Conservation (phyloP, 2,113 vertebrate species). For the Triplophysa tibetana region DNA sequence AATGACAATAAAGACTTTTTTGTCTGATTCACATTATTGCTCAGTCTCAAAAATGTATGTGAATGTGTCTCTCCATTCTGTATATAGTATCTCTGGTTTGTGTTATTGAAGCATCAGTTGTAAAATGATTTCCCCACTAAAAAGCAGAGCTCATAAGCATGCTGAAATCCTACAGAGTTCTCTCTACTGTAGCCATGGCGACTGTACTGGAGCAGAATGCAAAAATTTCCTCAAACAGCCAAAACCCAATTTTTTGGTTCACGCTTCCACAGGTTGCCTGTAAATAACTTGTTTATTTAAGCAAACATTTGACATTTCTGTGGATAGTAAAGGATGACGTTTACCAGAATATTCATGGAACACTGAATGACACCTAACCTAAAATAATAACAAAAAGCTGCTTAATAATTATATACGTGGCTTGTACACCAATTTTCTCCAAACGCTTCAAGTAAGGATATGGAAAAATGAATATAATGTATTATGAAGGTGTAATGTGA, state of each 20-base stretch:
- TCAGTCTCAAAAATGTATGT: not conserved
- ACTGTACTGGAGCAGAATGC: conserved; percentile 49
- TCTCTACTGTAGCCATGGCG: conserved; percentile 51
- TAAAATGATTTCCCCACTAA: conserved; percentile 44
- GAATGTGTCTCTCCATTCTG: not conserved
- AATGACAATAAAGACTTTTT: too few species aligned
- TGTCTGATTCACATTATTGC: too few species aligned
- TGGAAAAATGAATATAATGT: too few species aligned
- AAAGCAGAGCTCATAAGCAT: conserved; percentile 44
- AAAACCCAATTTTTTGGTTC: conserved; percentile 32
- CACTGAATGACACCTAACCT: too few species aligned
- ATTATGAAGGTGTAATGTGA: too few species aligned
- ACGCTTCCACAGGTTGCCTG: conserved; percentile 6
- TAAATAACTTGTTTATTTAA: conserved; percentile 11
- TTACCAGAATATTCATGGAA: too few species aligned
- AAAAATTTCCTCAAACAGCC: conserved; percentile 35
- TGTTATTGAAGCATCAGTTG: not conserved
- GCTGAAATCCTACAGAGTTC: conserved; percentile 39
- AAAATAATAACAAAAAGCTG: too few species aligned
- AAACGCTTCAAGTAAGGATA: too few species aligned
- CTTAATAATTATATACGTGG: too few species aligned
- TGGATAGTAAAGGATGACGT: too few species aligned
- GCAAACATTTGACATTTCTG: too few species aligned
- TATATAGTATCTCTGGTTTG: not conserved
- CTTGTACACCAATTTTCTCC: too few species aligned